Percentiles rank a stretch among this genome's conserved stretches.
Conservation (phyloP, 2,113 vertebrate genomes). For the Lontra canadensis region DNA sequence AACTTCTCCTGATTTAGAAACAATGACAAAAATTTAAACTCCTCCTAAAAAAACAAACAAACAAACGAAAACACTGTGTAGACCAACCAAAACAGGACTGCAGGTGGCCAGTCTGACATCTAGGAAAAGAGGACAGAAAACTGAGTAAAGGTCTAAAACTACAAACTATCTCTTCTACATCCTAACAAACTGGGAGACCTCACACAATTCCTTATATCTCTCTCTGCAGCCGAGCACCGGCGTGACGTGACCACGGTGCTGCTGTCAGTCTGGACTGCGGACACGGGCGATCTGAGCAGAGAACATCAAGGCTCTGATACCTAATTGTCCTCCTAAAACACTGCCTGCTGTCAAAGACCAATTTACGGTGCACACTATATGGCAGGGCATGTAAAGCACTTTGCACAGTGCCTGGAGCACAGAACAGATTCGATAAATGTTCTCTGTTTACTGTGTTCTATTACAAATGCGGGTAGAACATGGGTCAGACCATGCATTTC, state of each 20-base stretch:
- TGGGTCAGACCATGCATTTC: neutral
- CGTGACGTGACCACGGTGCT: accelerated
- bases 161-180: neutral
- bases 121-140: conserved; percentile 18
- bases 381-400: neutral
- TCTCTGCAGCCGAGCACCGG: neutral
- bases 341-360: neutral
- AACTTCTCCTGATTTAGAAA: neutral
- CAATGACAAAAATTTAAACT: conserved; percentile 1
- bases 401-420: neutral
- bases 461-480: neutral
- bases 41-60: neutral
- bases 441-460: neutral
- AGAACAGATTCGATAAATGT: neutral
- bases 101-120: neutral
- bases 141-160: neutral
- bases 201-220: too few species aligned
- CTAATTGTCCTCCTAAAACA: neutral
- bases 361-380: neutral
- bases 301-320: neutral
- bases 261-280: neutral
- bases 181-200: neutral
- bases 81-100: neutral
- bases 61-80: neutral
- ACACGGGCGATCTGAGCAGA: neutral